Conservation (phyloP, 2,888 invertebrate genomes). For the Microdon myrmicae region DNA sequence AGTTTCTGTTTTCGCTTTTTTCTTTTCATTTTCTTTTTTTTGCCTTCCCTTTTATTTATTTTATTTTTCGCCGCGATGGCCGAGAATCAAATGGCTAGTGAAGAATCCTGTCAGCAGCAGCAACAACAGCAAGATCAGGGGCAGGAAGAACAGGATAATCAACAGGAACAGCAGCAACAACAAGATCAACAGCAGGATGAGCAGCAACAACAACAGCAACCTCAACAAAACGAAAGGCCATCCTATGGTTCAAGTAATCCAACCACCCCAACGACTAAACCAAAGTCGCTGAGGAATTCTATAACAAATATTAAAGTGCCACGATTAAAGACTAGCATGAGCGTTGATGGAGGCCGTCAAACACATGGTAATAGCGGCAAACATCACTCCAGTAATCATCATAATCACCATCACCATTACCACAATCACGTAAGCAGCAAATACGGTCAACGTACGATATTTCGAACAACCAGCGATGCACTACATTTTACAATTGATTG, state of each 20-base stretch:
- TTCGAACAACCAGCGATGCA: slow-evolving; percentile 79
- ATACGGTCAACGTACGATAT: slow-evolving; percentile 67
- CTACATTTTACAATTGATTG: slow-evolving; percentile 69
- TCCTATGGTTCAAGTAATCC: slow-evolving; percentile 37
- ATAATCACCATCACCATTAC: slow-evolving; percentile 56
- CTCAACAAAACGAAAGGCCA: neutral
- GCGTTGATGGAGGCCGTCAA: slow-evolving; percentile 52
- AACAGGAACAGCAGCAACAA: slow-evolving; percentile 51
- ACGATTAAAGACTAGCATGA: slow-evolving; percentile 29
- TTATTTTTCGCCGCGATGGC: slow-evolving; percentile 60
- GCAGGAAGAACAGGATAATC: slow-evolving; percentile 51
- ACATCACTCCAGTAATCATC: slow-evolving; percentile 53
- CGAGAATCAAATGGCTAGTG: slow-evolving; percentile 66
- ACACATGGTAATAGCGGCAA: slow-evolving; percentile 53
- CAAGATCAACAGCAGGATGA: slow-evolving; percentile 55
- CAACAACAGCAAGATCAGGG: slow-evolving; percentile 60
- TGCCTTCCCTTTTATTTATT: too few species aligned
- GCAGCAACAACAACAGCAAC: too few species aligned
- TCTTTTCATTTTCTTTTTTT: too few species aligned
- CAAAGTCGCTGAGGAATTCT: slow-evolving; percentile 39
- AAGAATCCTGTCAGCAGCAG: slow-evolving; percentile 65
- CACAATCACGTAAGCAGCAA: slow-evolving; percentile 49
- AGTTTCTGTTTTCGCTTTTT: too few species aligned
- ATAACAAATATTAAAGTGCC: slow-evolving; percentile 49
- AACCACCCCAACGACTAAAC: slow-evolving; percentile 49